Evolutionary conservation across 2,113 vertebrate species (phyloP).

Genomic region (Phycodurus eques): DNA sequence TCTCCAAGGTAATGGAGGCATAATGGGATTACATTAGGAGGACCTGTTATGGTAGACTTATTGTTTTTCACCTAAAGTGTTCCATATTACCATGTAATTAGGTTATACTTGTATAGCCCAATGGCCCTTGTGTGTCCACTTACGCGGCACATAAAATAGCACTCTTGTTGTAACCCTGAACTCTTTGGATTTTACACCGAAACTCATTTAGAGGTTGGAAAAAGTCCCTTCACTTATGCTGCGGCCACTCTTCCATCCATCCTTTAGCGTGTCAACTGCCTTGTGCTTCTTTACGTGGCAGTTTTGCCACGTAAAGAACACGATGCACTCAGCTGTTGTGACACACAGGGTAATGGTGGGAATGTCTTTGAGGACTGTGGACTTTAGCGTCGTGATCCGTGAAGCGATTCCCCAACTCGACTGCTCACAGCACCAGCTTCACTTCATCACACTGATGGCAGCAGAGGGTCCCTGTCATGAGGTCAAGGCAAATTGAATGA

Average conservation of each 20-base stretch:
- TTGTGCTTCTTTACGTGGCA: conserved; percentile 12
- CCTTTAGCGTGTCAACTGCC: conserved; percentile 3
- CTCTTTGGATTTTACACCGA: conserved; percentile 32
- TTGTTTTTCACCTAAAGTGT: conserved; percentile 75
- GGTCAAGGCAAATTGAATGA: conserved; percentile 61
- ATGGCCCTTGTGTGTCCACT: conserved; percentile 62
- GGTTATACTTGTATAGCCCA: conserved; percentile 52
- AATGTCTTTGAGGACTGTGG: conserved; percentile 45
- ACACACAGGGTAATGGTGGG: conserved; percentile 46
- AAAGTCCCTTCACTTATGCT: conserved; percentile 1
- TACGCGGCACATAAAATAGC: conserved; percentile 45
- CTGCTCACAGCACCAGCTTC: conserved; percentile 62
- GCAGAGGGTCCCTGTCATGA: conserved; percentile 60
- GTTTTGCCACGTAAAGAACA: conserved; percentile 36
- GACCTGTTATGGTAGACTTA: conserved; percentile 65
- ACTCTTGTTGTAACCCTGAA: conserved; percentile 46
- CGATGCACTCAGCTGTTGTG: conserved; percentile 49
- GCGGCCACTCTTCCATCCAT: background rate
- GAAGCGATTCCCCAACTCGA: conserved; percentile 56
- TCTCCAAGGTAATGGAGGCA: conserved; percentile 61
- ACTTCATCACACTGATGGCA: conserved; percentile 59
- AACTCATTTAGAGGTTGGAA: conserved; percentile 22
- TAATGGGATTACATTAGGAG: conserved; percentile 71
- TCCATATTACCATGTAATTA: conserved; percentile 70
- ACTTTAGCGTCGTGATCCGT: conserved; percentile 62